These are phyloP conservation scores for Lerema accius DNA, from an alignment of 1,140 invertebrate genomes.

Conservation along the genomic window DNA sequence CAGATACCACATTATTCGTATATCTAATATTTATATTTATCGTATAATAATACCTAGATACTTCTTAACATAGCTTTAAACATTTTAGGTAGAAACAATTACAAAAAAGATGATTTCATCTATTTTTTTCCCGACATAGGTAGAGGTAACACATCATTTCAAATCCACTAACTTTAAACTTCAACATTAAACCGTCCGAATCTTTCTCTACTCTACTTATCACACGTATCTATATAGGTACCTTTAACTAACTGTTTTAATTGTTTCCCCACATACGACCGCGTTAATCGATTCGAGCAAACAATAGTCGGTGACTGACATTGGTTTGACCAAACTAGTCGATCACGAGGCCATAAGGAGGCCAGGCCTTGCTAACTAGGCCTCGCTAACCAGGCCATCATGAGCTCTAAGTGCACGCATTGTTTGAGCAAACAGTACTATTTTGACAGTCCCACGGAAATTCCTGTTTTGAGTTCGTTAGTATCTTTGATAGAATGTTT, in stretches of 20 bases:
- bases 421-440: slow-evolving; percentile 38
- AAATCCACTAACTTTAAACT: too few species aligned
- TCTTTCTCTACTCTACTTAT: too few species aligned
- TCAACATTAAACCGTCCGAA: too few species aligned
- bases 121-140: too few species aligned
- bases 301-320: slow-evolving; percentile 34
- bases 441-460: slow-evolving; percentile 45
- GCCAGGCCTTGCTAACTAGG: slow-evolving; percentile 16
- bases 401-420: slow-evolving; percentile 36
- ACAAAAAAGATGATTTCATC: too few species aligned
- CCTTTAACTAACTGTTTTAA: neutral
- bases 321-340: slow-evolving; percentile 35
- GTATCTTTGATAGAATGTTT: slow-evolving; percentile 32
- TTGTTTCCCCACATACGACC: slow-evolving; percentile 4
- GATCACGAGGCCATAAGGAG: slow-evolving; percentile 40
- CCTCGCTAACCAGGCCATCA: slow-evolving; percentile 36
- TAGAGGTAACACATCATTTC: too few species aligned
- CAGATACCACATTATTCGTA: too few species aligned
- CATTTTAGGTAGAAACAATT: too few species aligned
- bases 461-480: slow-evolving; percentile 39
- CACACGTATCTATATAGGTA: too few species aligned
- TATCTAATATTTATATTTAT: too few species aligned
- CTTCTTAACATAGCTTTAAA: too few species aligned
- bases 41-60: too few species aligned
- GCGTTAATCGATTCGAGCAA: slow-evolving; percentile 26